Evolutionary conservation across 1,140 invertebrate genomes (phyloP), one percentile per base, ranked within the genome.

Genomic region (Drosophila simulans): DNA sequence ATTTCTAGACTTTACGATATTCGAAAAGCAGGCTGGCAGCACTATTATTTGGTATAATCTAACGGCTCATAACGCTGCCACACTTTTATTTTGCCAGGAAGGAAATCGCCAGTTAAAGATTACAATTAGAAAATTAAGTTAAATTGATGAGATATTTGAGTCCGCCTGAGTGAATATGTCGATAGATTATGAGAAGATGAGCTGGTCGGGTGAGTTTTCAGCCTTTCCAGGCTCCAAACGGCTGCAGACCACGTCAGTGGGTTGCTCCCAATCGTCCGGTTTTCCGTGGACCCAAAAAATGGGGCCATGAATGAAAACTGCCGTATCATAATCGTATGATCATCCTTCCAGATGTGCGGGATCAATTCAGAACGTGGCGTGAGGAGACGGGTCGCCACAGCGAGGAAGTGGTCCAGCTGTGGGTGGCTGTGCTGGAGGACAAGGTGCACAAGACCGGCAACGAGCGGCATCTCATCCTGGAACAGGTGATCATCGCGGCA

Each of bases 401-500:
- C 91, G 93, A 96, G 89, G 97, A 98, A 89, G 95, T 99, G 1
- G 94, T 99, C 1, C 95, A 97, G 72, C 91, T 99, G 54, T 99
- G 97, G 97, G 95, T 97, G 70, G 93, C 94, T 5, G 93, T 95
- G 40, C 91, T 99, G n/a, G 94, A 94, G 84, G 93, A 94, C 46
- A 95, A 96, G 91, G 92, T 96, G 22, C 93, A 96, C 68, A 97
- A 97, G 92, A 94, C 99, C 48, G 98, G 97, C 58, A 98, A 98
- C 94, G 98, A 99, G 94, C 95, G 97, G 2, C 90, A 92, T 48
- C 68, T 92, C n/a, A 95, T 98, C 40, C 93, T 97, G 81, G 98
- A 99, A 92, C 98, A 99, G 95, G 97, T 99, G 15, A 97, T 96
- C 77, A 94, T 99, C 65, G 98, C 98, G 51, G 97, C 98, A 0